These are phyloP conservation scores for Barbus barbus DNA, from an alignment of 2,113 vertebrate species.

Conservation along the genomic window DNA sequence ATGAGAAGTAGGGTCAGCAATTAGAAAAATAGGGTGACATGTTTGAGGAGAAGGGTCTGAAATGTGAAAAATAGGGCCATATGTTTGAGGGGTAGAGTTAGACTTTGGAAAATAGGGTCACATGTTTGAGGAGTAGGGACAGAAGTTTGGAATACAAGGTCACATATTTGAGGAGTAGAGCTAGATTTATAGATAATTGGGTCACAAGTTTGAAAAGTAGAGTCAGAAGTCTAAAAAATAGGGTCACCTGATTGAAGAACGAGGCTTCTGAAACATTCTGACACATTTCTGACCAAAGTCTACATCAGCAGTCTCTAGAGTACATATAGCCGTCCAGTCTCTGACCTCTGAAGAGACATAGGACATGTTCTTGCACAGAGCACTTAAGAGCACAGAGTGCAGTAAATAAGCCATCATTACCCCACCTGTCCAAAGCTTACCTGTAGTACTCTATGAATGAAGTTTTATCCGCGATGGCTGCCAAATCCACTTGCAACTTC, in stretches of 20 bases:
- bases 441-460: slow-evolving; percentile 85
- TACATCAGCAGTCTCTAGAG: neutral
- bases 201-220: too few relatives aligned
- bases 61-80: neutral
- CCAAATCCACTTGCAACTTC: slow-evolving; percentile 73
- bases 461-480: slow-evolving; percentile 69
- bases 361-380: neutral
- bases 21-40: neutral
- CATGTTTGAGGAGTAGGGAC: too few relatives aligned
- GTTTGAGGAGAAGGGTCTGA: neutral
- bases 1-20: neutral
- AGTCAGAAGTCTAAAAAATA: neutral
- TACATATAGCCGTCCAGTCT: neutral
- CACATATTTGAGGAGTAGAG: too few relatives aligned
- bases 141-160: too few relatives aligned
- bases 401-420: neutral
- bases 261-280: neutral
- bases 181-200: too few relatives aligned
- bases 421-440: slow-evolving; percentile 64
- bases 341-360: neutral
- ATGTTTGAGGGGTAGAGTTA: neutral
- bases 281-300: neutral
- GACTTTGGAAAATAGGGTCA: too few relatives aligned
- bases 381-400: neutral
- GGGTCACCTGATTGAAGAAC: neutral